Conservation (phyloP, 2,888 invertebrate genomes). For the Cheiracanthium punctorium region DNA sequence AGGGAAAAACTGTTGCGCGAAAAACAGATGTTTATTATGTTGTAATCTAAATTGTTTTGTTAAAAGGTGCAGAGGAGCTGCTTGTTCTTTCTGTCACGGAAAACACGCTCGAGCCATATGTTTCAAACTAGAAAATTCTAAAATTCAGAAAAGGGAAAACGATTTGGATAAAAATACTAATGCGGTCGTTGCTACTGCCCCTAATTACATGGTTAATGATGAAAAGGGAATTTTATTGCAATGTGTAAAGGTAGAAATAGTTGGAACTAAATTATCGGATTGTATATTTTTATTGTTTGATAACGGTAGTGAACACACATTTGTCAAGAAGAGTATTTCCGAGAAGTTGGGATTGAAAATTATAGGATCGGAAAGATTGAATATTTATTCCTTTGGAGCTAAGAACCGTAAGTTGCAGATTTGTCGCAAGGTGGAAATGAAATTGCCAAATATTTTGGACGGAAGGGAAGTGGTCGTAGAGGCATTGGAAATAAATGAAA, state of each 20-base stretch:
- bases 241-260: neutral
- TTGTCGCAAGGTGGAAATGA: neutral
- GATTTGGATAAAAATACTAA: neutral
- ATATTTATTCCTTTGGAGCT: neutral
- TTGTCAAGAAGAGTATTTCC: neutral
- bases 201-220: neutral
- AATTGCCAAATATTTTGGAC: neutral
- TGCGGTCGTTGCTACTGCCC: neutral
- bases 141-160: neutral
- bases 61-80: too few relatives aligned
- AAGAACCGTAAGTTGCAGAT: neutral
- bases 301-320: neutral
- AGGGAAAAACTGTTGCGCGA: too few relatives aligned
- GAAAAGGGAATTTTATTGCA: neutral
- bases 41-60: too few relatives aligned
- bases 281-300: neutral
- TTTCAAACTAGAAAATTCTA: neutral
- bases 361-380: neutral
- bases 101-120: neutral
- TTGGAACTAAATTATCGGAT: neutral
- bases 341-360: neutral
- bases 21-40: too few relatives aligned
- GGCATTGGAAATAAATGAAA: neutral
- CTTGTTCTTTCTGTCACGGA: too few relatives aligned
- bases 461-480: neutral